Percentiles rank a stretch among this genome's conserved stretches.
phyloP scores from a whole-genome alignment of 1,140 invertebrate genomes.

The Drosophila arizonae region DNA sequence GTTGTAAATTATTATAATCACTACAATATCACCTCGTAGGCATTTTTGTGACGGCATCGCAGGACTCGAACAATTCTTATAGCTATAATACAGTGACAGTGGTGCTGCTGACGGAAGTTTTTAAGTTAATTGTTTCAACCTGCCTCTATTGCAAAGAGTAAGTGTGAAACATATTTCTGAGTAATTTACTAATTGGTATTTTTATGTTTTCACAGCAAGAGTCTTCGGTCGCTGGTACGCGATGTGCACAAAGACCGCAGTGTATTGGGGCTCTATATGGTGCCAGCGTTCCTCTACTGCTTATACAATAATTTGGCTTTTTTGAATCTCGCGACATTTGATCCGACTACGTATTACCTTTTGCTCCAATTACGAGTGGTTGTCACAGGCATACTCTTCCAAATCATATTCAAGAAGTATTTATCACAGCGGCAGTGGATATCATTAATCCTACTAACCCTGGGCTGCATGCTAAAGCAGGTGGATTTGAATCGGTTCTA shows the following conservation, averaged over 20 bases:
- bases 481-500: constrained; percentile 86
- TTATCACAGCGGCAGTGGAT: constrained; percentile 94
- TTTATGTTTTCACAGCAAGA: constrained; percentile 65
- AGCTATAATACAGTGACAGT: constrained; percentile 94
- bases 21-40: constrained; percentile 84
- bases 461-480: constrained; percentile 96
- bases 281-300: constrained; percentile 95
- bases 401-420: constrained; percentile 94
- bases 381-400: constrained; percentile 94
- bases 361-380: constrained; percentile 96
- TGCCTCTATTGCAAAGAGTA: constrained; percentile 89
- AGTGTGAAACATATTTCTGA: constrained; percentile 36
- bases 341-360: constrained; percentile 97
- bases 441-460: constrained; percentile 92
- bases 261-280: constrained; percentile 92
- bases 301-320: constrained; percentile 98
- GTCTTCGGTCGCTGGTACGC: constrained; percentile 83
- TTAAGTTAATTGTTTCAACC: constrained; percentile 91
- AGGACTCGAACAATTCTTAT: constrained; percentile 91
- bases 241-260: constrained; percentile 85
- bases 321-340: constrained; percentile 94
- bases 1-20: too few relatives aligned
- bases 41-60: constrained; percentile 94
- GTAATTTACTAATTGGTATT: background rate
- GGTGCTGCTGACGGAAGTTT: constrained; percentile 93